Evolutionary conservation across 1,140 invertebrate genomes (phyloP).

Genomic region (Halyomorpha halys): DNA sequence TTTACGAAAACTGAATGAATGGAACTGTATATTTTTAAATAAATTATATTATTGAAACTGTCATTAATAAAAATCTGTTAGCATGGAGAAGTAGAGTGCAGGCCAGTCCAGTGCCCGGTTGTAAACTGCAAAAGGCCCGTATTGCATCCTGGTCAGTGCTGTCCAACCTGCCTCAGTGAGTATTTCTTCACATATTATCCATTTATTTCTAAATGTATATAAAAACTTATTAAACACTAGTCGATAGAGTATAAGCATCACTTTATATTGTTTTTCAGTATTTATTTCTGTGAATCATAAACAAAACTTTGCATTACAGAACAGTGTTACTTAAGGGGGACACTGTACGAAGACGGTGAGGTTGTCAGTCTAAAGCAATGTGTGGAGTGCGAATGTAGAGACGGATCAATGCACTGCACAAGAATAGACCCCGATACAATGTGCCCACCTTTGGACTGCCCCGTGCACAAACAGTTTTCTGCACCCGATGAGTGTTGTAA

Average conservation of each 20-base stretch:
- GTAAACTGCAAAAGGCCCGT: conserved; percentile 69
- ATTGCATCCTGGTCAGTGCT: conserved; percentile 65
- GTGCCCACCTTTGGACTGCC: conserved; percentile 74
- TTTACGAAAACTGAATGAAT: too few species aligned
- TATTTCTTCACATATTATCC: too few species aligned
- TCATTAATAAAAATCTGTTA: conserved; percentile 37
- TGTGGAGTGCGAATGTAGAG: conserved; percentile 61
- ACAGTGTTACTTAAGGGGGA: conserved; percentile 63
- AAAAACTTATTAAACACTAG: too few species aligned
- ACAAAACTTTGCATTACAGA: conserved; percentile 40
- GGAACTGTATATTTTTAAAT: too few species aligned
- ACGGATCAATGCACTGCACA: conserved; percentile 69
- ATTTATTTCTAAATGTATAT: too few species aligned
- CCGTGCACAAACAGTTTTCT: conserved; percentile 60
- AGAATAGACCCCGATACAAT: conserved; percentile 57
- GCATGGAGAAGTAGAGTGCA: conserved; percentile 72
- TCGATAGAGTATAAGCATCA: too few species aligned
- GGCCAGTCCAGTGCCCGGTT: conserved; percentile 61
- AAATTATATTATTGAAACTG: too few species aligned
- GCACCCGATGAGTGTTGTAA: conserved; percentile 80
- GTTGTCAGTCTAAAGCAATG: conserved; percentile 58
- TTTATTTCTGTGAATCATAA: too few species aligned
- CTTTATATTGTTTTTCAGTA: too few species aligned
- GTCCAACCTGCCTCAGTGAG: conserved; percentile 76
- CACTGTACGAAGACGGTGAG: conserved; percentile 74